Conservation (phyloP, 2,113 vertebrate species). For the Trochalopteron elliotii region DNA sequence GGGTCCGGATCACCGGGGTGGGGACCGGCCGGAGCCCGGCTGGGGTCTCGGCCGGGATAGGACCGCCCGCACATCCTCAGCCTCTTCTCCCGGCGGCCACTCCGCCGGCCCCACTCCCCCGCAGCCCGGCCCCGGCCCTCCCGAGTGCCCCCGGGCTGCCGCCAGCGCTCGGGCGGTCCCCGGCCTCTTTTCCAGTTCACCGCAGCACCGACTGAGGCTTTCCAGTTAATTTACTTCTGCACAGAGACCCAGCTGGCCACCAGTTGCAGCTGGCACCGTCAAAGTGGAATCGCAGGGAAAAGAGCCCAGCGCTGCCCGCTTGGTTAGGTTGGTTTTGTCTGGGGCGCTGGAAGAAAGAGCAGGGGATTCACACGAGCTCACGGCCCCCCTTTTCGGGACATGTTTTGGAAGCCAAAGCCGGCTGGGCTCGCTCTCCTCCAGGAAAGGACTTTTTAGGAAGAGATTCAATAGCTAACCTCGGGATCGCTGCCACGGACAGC, state of each 20-base stretch:
- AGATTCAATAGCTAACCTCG: not conserved
- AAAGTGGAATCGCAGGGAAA: not conserved
- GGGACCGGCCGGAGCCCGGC: no score
- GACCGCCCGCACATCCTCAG: not conserved
- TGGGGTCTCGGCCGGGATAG: not conserved
- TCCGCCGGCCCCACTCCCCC: not conserved
- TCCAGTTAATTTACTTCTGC: conserved; percentile 68
- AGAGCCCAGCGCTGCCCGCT: not conserved
- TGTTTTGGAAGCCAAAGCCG: not conserved
- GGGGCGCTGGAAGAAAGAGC: not conserved
- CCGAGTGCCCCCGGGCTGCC: not conserved
- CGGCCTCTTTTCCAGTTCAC: conserved; percentile 13
- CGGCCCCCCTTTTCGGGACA: not conserved
- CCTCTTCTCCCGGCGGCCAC: not conserved
- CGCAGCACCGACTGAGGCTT: conserved; percentile 30
- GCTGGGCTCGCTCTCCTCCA: not conserved
- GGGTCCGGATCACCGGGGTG: rapidly evolving
- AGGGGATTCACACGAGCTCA: not conserved
- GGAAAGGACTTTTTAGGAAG: not conserved
- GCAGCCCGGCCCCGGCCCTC: not conserved
- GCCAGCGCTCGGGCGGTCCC: not conserved
- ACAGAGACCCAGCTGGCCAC: conserved; percentile 57
- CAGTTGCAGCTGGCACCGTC: conserved; percentile 16
- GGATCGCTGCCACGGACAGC: not conserved
- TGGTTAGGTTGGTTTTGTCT: conserved; percentile 42